Percentiles rank a stretch among this genome's conserved stretches.
phyloP scores from a whole-genome alignment of 2,888 invertebrate species.

The Pristionchus japonicus region DNA sequence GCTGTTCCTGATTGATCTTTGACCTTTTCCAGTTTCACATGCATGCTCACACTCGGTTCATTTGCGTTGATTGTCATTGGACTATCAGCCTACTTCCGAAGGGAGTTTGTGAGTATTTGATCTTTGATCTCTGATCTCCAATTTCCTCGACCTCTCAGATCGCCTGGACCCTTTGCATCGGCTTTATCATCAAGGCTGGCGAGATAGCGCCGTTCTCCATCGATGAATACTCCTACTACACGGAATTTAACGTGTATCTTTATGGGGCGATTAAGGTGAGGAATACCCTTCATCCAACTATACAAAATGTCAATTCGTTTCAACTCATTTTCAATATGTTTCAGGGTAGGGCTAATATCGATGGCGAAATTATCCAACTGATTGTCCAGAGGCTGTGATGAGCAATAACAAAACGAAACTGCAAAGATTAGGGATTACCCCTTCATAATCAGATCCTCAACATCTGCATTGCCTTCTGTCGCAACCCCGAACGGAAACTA shows the following conservation, averaged over 20 bases:
- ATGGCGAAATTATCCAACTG: too few species aligned
- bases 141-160: neutral
- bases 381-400: too few species aligned
- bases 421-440: neutral
- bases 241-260: slow-evolving; percentile 72
- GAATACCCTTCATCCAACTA: too few species aligned
- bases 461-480: slow-evolving; percentile 59
- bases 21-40: slow-evolving; percentile 21
- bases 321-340: too few species aligned
- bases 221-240: slow-evolving; percentile 62
- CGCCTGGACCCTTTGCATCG: slow-evolving; percentile 35
- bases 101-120: neutral
- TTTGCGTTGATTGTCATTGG: neutral
- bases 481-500: slow-evolving; percentile 47
- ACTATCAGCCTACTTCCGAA: neutral
- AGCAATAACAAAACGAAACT: neutral
- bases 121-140: slow-evolving; percentile 9
- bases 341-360: too few species aligned
- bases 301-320: too few species aligned
- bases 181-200: slow-evolving; percentile 49
- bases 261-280: slow-evolving; percentile 71
- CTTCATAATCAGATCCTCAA: slow-evolving; percentile 59
- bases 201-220: slow-evolving; percentile 60
- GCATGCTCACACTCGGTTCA: neutral
- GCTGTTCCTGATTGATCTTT: slow-evolving; percentile 31